phyloP scores from a whole-genome alignment of 1,140 invertebrate species.

The Cotesia chilonis region DNA sequence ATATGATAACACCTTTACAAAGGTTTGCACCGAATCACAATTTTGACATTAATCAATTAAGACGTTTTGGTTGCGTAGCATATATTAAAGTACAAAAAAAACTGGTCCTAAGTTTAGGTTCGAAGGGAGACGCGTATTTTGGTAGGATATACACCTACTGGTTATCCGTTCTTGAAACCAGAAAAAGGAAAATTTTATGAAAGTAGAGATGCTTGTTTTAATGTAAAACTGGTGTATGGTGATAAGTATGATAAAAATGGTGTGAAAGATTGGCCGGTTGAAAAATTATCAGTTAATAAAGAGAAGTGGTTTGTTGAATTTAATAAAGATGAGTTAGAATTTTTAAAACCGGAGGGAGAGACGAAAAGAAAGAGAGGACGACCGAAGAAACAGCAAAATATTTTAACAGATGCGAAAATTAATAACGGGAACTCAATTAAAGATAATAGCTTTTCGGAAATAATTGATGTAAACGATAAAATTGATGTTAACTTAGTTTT shows the following conservation, averaged over 20 bases:
- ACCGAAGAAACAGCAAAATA: not conserved
- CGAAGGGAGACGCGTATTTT: slow-evolving; percentile 2
- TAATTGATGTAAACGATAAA: not conserved
- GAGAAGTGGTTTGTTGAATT: slow-evolving; percentile 23
- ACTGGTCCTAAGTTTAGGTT: slow-evolving; percentile 27
- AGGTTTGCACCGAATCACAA: slow-evolving; percentile 23
- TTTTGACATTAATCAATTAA: slow-evolving; percentile 27
- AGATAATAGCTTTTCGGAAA: not conserved
- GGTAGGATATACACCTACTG: slow-evolving; percentile 27
- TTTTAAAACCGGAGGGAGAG: slow-evolving; percentile 9
- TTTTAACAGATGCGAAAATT: not conserved
- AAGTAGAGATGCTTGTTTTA: slow-evolving; percentile 29
- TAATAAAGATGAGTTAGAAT: slow-evolving; percentile 3
- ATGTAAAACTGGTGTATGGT: slow-evolving; percentile 25
- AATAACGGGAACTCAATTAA: slow-evolving; percentile 17
- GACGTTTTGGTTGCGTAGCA: slow-evolving; percentile 26
- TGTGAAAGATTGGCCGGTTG: slow-evolving; percentile 28
- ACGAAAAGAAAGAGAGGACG: slow-evolving; percentile 10
- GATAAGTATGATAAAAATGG: slow-evolving; percentile 16
- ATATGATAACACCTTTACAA: slow-evolving; percentile 24
- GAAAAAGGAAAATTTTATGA: slow-evolving; percentile 31
- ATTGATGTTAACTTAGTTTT: not conserved
- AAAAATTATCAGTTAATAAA: slow-evolving; percentile 9
- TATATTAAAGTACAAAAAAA: slow-evolving; percentile 32
- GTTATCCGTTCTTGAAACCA: slow-evolving; percentile 14